Evolutionary conservation across 2,888 invertebrate species (phyloP).

Genomic region (Molorchus minor): DNA sequence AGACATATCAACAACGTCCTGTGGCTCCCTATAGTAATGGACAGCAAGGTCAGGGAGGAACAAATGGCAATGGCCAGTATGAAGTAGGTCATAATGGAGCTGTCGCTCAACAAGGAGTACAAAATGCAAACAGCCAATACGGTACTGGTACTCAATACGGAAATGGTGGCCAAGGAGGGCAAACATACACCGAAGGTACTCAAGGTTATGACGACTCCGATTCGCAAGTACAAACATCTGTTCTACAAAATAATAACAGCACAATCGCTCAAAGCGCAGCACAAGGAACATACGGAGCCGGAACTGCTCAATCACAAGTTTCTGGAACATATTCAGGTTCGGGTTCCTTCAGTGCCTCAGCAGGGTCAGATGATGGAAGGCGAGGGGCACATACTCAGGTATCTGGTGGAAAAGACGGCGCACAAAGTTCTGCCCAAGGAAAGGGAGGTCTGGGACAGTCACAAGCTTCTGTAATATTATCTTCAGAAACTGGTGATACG

Average conservation of each 20-base stretch:
- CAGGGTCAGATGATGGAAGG: constrained; percentile 78
- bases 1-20: too few species aligned
- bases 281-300: constrained; percentile 78
- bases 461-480: constrained; percentile 79
- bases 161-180: not conserved
- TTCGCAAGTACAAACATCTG: constrained; percentile 77
- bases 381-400: constrained; percentile 77
- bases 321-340: constrained; percentile 80
- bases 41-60: constrained; percentile 5
- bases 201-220: constrained; percentile 70
- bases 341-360: constrained; percentile 84
- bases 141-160: not conserved
- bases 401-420: constrained; percentile 77
- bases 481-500: constrained; percentile 79
- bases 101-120: constrained; percentile 1
- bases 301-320: constrained; percentile 83
- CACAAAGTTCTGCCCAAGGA: constrained; percentile 79
- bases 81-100: not conserved
- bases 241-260: constrained; percentile 67
- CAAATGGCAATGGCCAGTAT: constrained; percentile 1
- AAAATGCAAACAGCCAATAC: constrained; percentile 3
- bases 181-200: constrained; percentile 1
- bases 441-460: constrained; percentile 78
- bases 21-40: not conserved
- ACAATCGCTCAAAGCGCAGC: constrained; percentile 81